Evolutionary conservation across 2,797 vertebrate genomes (phyloP), one percentile per base, ranked within the genome.

Genomic region (Triplophysa yarkandensis): DNA sequence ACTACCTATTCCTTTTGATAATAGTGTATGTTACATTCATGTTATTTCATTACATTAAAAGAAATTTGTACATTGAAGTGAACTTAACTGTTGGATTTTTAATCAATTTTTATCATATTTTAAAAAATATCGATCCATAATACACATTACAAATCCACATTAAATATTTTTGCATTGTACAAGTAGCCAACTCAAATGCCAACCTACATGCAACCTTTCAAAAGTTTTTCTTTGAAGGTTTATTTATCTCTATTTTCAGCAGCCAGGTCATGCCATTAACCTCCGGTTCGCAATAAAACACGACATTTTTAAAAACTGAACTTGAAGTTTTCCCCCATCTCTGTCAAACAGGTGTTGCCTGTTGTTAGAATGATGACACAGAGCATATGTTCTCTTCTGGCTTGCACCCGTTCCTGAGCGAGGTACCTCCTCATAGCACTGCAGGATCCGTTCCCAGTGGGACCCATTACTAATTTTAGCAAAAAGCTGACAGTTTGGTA

Each of bases 281-380:
- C 8, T 32, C 30, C 10, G 7, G 23, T 46, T 60, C 27, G 60
- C 34, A 43, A 32, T 21, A 50, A 48, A 68, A 27, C 10, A 8
- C 64, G 52, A 44, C 57, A 10, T 54, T 57, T 43, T 57, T 44
- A 34, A 25, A 68, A 62, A 21, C 25, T 62, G 64, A 62, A 68
- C 10, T 25, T 21, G 6, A 19, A 23, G 21, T 77, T 34, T 69
- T 70, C 52, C 41, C 32, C 44, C 11, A 17, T 65, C 66, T 34
- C 61, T 76, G 73, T 71, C 68, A 46, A 77, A 77, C 75, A 71
- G 75, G 67, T 77, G 75, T 76, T 76, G 77, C 68, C 61, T 75
- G 77, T 76, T 79, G 68, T 71, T 76, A 54, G 68, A 71, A 64
- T 65, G 61, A 60, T 60, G 54, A 75, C 54, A 65, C 54, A 39